Percentiles rank a stretch among this genome's conserved stretches.
These are phyloP conservation scores for Eucidaris tribuloides DNA, from an alignment of 35 echinoderm and acorn worm genomes.

Conservation along the genomic window DNA sequence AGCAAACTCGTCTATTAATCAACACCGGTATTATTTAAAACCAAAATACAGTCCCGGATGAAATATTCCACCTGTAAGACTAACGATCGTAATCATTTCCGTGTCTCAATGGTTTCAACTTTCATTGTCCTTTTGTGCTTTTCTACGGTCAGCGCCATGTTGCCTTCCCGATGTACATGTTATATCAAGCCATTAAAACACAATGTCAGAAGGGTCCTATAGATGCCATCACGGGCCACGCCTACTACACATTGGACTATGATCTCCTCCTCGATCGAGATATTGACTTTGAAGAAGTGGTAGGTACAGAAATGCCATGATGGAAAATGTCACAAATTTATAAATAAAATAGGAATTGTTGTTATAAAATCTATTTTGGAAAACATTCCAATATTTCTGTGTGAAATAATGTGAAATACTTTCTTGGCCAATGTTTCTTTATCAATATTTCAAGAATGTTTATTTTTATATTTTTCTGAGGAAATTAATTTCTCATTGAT, in stretches of 20 bases:
- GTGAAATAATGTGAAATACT: no score
- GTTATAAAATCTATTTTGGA: no score
- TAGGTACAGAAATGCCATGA: neutral
- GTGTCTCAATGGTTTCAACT: neutral
- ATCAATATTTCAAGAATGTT: no score
- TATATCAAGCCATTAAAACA: conserved; percentile 14
- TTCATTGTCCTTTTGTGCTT: neutral
- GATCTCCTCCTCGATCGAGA: neutral
- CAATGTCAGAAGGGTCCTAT: conserved; percentile 6
- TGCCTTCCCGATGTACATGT: neutral
- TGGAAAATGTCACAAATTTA: neutral
- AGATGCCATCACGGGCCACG: neutral
- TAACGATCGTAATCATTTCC: neutral
- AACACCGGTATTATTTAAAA: no score
- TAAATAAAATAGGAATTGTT: no score
- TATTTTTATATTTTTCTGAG: no score
- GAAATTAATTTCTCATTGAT: no score
- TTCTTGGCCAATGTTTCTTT: no score
- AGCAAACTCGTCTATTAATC: no score
- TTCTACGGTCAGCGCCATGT: neutral
- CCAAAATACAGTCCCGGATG: no score
- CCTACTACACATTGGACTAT: neutral
- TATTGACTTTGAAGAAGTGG: neutral
- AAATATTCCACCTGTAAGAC: neutral
- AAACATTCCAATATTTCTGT: no score